These are phyloP conservation scores for Lutraria rhynchaena DNA, from an alignment of 1,140 invertebrate genomes.

Conservation along the genomic window DNA sequence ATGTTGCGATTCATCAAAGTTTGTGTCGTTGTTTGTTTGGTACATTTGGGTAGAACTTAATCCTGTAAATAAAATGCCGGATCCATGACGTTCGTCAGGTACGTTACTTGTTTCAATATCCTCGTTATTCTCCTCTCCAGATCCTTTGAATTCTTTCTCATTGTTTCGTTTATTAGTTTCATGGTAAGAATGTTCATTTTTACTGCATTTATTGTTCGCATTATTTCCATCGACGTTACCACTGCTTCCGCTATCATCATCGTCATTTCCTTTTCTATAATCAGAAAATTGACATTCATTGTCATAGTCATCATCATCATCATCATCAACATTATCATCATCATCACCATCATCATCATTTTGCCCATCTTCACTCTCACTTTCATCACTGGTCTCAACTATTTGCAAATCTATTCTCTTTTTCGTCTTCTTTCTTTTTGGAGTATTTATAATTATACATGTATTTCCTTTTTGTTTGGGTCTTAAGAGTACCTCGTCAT, in stretches of 20 bases:
- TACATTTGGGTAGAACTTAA: no score
- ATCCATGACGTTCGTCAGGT: neutral
- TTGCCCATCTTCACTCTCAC: constrained; percentile 53
- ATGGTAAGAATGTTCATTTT: neutral
- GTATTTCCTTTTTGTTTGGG: no score
- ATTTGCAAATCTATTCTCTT: neutral
- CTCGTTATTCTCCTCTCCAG: neutral
- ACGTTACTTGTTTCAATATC: neutral
- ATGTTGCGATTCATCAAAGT: no score
- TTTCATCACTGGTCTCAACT: constrained; percentile 15
- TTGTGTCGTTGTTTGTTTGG: no score
- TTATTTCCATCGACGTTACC: neutral
- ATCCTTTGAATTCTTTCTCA: neutral
- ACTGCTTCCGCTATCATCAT: neutral
- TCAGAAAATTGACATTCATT: neutral
- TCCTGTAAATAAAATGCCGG: no score
- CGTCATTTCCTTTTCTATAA: neutral
- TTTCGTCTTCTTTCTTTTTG: constrained; percentile 2
- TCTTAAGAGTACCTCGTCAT: no score
- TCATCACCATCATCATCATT: constrained; percentile 58
- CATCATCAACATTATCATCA: constrained; percentile 53
- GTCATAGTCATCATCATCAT: constrained; percentile 39
- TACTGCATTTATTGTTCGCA: neutral
- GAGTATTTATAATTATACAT: no score
- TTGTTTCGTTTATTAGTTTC: neutral